Conservation (phyloP, 1,140 invertebrate genomes). For the Heliconius himera region DNA sequence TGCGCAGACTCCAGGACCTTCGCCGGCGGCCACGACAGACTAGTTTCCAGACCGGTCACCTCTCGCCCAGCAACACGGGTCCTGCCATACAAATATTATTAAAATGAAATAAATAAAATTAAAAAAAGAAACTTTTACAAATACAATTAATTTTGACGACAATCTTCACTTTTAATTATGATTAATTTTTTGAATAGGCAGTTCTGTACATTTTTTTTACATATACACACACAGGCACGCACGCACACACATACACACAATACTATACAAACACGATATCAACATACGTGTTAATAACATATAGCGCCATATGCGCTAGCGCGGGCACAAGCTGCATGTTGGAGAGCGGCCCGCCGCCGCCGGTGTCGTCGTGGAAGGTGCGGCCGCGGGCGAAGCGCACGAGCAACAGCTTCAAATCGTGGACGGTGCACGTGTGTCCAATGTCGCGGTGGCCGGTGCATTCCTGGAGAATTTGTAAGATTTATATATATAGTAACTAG, state of each 20-base stretch:
- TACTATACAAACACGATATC: slow-evolving; percentile 68
- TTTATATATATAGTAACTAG: neutral
- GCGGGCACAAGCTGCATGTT: slow-evolving; percentile 99
- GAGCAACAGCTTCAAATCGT: slow-evolving; percentile 96
- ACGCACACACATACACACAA: too few species aligned
- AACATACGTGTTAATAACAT: slow-evolving; percentile 95
- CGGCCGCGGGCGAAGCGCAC: slow-evolving; percentile 95
- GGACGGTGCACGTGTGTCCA: slow-evolving; percentile 92
- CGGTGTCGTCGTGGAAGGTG: slow-evolving; percentile 98
- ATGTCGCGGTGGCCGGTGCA: slow-evolving; percentile 94
- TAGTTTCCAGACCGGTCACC: slow-evolving; percentile 64
- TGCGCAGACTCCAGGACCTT: slow-evolving; percentile 91
- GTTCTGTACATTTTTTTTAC: too few species aligned
- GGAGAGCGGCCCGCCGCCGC: slow-evolving; percentile 97
- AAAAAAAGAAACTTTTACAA: too few species aligned
- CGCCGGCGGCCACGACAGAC: slow-evolving; percentile 63
- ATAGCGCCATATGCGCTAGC: slow-evolving; percentile 96
- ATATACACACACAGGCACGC: too few species aligned
- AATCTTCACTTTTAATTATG: too few species aligned
- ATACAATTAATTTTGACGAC: neutral
- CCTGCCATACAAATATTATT: slow-evolving; percentile 70
- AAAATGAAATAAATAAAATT: too few species aligned
- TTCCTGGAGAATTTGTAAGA: slow-evolving; percentile 81
- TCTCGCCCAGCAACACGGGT: slow-evolving; percentile 85
- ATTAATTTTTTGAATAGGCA: too few species aligned